Evolutionary conservation across 2,113 vertebrate species (phyloP).

Genomic region (Strix aluco): DNA sequence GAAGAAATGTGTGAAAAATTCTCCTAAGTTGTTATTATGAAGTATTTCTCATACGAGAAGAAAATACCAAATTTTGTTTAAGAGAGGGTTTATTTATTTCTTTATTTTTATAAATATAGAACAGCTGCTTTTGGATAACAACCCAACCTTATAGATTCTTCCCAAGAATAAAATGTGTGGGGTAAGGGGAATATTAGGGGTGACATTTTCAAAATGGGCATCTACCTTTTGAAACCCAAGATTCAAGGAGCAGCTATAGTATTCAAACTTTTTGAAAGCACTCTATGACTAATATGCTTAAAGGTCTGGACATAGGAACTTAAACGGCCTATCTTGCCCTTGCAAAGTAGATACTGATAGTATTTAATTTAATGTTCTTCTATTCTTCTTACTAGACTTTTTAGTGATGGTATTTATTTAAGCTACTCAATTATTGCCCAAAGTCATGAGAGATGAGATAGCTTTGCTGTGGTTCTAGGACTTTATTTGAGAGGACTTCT

Average conservation of each 20-base stretch:
- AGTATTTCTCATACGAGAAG: neutral
- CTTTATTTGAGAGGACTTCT: neutral
- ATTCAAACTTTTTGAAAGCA: neutral
- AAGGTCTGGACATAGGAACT: neutral
- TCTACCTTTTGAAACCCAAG: neutral
- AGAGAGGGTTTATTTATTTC: accelerated
- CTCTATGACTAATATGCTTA: neutral
- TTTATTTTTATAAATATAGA: neutral
- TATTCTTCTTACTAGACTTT: neutral
- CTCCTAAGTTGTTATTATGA: neutral
- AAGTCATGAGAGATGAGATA: neutral
- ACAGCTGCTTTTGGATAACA: neutral
- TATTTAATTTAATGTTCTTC: neutral
- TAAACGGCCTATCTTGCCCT: neutral
- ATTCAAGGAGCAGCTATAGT: neutral
- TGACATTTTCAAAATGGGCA: neutral
- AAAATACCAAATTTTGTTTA: neutral
- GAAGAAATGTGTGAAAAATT: neutral
- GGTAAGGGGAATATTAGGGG: neutral
- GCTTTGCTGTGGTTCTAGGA: neutral
- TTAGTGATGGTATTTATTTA: neutral
- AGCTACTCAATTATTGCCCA: neutral
- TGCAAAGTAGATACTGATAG: neutral
- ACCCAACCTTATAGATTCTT: neutral
- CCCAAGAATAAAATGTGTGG: neutral